Percentiles rank a stretch among this genome's conserved stretches.
Conservation (phyloP, 2,797 vertebrate species). For the Peromyscus melanophrys region DNA sequence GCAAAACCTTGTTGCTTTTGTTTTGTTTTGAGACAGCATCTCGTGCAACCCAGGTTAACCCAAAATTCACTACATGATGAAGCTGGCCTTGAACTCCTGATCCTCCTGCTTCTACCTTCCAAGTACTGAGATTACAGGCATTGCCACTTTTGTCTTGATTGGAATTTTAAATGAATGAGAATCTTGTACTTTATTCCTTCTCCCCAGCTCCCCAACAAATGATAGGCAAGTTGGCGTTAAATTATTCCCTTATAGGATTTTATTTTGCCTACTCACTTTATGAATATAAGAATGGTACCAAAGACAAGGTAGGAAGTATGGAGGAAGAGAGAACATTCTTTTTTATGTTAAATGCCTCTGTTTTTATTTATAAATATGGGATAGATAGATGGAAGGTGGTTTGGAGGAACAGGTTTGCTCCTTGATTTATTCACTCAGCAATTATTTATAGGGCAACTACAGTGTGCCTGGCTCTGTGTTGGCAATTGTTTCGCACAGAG, state of each 20-base stretch:
- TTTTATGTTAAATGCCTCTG: background rate
- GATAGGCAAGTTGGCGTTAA: background rate
- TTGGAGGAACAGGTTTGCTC: background rate
- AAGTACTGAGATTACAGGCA: background rate
- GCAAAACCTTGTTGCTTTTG: background rate
- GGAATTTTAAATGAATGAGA: background rate
- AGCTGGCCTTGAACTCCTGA: background rate
- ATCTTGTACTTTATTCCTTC: background rate
- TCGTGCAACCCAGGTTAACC: background rate
- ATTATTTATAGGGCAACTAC: background rate
- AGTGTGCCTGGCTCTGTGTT: background rate
- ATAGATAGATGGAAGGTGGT: background rate
- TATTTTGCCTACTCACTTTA: background rate
- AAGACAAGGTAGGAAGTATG: background rate
- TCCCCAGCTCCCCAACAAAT: background rate
- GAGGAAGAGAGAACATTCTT: background rate
- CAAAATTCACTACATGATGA: background rate
- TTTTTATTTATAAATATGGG: slow-evolving; percentile 4
- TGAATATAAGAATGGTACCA: background rate
- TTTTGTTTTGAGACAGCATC: background rate
- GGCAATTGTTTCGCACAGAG: background rate
- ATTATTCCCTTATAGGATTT: background rate
- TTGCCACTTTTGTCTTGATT: background rate
- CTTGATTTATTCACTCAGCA: slow-evolving; percentile 31
- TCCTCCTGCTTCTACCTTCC: background rate